Percentiles rank a stretch among this genome's conserved stretches.
phyloP scores from a whole-genome alignment of 2,888 invertebrate species.

The Perizoma affinitatum region DNA sequence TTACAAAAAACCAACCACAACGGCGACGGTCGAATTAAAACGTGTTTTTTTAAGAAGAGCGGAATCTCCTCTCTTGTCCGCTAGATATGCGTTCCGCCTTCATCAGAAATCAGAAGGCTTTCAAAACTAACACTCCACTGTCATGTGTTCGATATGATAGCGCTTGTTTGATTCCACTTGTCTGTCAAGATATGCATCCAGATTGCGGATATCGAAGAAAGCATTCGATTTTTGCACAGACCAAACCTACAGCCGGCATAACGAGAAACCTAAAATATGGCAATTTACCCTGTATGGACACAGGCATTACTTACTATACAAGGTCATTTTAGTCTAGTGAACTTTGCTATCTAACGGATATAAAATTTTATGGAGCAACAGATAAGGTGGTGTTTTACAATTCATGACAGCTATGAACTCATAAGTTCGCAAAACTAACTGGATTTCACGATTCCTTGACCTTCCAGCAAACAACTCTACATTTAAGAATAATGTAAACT shows the following conservation, averaged over 20 bases:
- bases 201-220: conserved; percentile 27
- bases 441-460: conserved; percentile 8
- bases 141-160: conserved; percentile 25
- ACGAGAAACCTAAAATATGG: conserved; percentile 4
- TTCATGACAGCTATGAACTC: conserved; percentile 12
- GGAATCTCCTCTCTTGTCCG: not conserved
- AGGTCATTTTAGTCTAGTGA: conserved; percentile 22
- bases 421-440: conserved; percentile 18
- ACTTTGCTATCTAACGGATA: conserved; percentile 19
- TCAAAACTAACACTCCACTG: conserved; percentile 24
- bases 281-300: conserved; percentile 9
- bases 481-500: conserved; percentile 13
- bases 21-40: not conserved
- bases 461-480: not conserved
- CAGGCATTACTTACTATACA: too few species aligned
- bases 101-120: conserved; percentile 20
- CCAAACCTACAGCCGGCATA: conserved; percentile 7
- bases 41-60: not conserved
- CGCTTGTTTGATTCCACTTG: conserved; percentile 27
- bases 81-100: conserved; percentile 6
- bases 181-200: conserved; percentile 24
- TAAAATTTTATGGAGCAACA: conserved; percentile 8
- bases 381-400: too few species aligned
- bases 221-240: conserved; percentile 9
- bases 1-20: too few species aligned